Conservation (phyloP, 30 jellyfish, hydroid and myxozoan genomes). For the Catostylus mosaicus region DNA sequence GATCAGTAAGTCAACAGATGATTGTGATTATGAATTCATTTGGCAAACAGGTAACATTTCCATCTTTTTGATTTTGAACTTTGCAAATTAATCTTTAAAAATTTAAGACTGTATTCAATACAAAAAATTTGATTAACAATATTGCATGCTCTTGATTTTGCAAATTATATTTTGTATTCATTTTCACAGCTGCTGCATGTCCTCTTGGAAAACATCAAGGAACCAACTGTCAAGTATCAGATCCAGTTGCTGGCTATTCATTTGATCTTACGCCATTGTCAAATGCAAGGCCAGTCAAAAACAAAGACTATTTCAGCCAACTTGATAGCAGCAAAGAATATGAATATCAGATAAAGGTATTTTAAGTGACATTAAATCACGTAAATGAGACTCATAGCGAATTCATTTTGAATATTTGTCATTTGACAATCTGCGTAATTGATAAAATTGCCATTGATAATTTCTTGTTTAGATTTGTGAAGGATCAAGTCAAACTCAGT, state of each 20-base stretch:
- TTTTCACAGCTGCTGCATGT: slow-evolving; percentile 69
- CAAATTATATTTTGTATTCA: not conserved
- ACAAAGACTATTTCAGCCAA: slow-evolving; percentile 54
- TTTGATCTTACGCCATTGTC: slow-evolving; percentile 69
- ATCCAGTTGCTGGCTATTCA: slow-evolving; percentile 57
- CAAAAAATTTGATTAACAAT: not conserved
- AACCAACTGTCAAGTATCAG: slow-evolving; percentile 60
- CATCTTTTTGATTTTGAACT: not conserved
- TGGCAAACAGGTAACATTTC: slow-evolving; percentile 82
- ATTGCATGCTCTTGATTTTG: too few relatives aligned
- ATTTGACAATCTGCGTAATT: too few relatives aligned
- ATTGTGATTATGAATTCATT: slow-evolving; percentile 59
- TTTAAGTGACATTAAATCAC: not conserved
- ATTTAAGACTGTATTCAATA: not conserved
- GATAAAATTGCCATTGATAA: not conserved
- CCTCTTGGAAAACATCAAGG: slow-evolving; percentile 70
- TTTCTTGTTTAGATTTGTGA: slow-evolving; percentile 57
- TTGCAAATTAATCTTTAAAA: too few relatives aligned
- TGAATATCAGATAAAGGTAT: slow-evolving; percentile 75
- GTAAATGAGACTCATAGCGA: not conserved
- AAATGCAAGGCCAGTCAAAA: slow-evolving; percentile 37
- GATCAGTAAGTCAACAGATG: slow-evolving; percentile 51
- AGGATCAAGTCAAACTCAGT: slow-evolving; percentile 67
- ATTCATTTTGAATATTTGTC: too few relatives aligned
- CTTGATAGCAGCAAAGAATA: slow-evolving; percentile 52